A percentile compares a stretch with the other conserved stretches of the same genome.
Evolutionary conservation across 2,888 invertebrate genomes (phyloP).

Genomic region (Lycophotia porphyrea): DNA sequence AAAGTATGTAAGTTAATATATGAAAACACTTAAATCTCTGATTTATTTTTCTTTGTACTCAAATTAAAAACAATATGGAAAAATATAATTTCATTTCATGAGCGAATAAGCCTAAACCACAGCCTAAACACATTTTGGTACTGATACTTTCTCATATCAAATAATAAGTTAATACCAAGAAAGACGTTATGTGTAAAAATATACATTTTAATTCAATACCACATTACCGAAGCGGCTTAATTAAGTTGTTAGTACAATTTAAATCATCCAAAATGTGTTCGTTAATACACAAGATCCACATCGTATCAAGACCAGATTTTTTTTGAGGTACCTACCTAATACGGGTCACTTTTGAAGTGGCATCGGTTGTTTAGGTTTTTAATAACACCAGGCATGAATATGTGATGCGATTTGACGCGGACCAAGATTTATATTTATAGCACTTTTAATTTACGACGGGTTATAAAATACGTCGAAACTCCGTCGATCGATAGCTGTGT

Average conservation of each 20-base stretch:
- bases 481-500: conserved; percentile 74
- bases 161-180: neutral
- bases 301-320: conserved; percentile 47
- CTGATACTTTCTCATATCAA: neutral
- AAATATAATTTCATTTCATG: neutral
- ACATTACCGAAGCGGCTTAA: conserved; percentile 9
- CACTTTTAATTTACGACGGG: conserved; percentile 84
- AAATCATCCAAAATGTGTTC: conserved; percentile 29
- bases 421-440: conserved; percentile 87
- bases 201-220: neutral
- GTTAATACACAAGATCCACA: conserved; percentile 14
- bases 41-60: neutral
- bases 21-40: neutral
- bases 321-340: conserved; percentile 56
- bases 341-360: conserved; percentile 71
- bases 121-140: neutral
- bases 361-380: conserved; percentile 78
- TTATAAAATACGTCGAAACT: conserved; percentile 85
- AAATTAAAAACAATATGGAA: neutral
- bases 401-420: conserved; percentile 86
- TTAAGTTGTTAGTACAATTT: conserved; percentile 30
- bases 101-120: neutral
- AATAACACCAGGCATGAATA: conserved; percentile 84
- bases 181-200: conserved; percentile 4
- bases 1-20: neutral